Evolutionary conservation across 64 coral and sea anemone species (phyloP), one percentile per base, ranked within the genome.

Genomic region (Stichodactyla helianthus): DNA sequence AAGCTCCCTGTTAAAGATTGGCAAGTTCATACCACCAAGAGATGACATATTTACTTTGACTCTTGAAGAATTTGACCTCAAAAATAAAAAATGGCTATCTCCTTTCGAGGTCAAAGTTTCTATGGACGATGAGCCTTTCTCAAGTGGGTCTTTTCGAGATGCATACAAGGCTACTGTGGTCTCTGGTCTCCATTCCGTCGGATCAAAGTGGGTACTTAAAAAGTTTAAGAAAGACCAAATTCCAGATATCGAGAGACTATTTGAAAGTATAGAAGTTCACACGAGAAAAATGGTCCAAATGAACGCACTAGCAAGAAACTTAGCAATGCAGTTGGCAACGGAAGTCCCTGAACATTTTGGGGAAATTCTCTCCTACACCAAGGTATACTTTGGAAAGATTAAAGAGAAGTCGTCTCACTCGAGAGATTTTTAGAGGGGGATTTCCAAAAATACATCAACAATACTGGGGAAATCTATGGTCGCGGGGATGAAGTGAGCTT

Each of bases 51-150:
- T 25, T 70, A 70, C 18, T 25, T n/a, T 70, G n/a, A 25, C n/a
- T 70, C 19, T 70, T 70, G 64, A 70, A 70, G 64, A 70, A 70
- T 70, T 70, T 70, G n/a, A 70, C n/a, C 64, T 70, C 59, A 62
- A 62, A 62, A 62, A 62, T 62, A 62, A 62, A 85, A 89, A 67
- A 58, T 93, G 92, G 92, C 87, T 93, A 16, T 68, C 84, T 55
- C 92, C 92, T 82, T 93, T 93, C 71, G 57, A 86, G 56, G 83
- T 81, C 58, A 88, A 83, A 54, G 59, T 93, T 79, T 86, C 87
- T 54, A 54, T 93, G 68, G 77, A 79, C 15, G 64, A 14, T 8
- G 59, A 89, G 22, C 77, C 67, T 52, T 93, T 93, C 89, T 82
- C 57, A 17, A 86, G 83, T 86, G 92, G 92, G 59, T 59, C 56